Percentiles rank a stretch among this genome's conserved stretches.
phyloP scores from a whole-genome alignment of 2,113 vertebrate genomes.

The Spea bombifrons region DNA sequence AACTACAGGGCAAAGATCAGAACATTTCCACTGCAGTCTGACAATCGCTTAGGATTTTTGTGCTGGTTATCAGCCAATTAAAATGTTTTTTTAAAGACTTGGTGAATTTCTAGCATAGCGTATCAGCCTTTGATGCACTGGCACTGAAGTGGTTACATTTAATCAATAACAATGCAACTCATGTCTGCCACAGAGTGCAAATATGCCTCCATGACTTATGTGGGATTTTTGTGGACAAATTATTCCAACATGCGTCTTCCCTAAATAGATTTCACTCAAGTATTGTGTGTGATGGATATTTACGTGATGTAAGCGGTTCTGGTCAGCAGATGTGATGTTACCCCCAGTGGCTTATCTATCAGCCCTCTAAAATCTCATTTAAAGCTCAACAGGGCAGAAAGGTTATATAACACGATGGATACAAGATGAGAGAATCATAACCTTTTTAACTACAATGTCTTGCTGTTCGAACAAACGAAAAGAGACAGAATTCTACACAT shows the following conservation, averaged over 20 bases:
- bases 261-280: conserved; percentile 51
- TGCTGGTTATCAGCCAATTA: too few species aligned
- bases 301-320: conserved; percentile 47
- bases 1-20: too few species aligned
- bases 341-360: neutral
- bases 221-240: conserved; percentile 7
- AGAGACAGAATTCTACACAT: neutral
- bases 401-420: conserved; percentile 8
- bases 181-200: neutral
- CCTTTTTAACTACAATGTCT: conserved; percentile 9
- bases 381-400: neutral
- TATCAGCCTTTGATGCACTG: neutral
- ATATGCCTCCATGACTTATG: conserved; percentile 4
- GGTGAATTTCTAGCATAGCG: too few species aligned
- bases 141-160: neutral
- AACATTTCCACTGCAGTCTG: too few species aligned
- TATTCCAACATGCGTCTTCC: conserved; percentile 49
- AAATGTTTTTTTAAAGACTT: too few species aligned
- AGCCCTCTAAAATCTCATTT: conserved; percentile 16
- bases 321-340: conserved; percentile 34
- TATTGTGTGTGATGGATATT: conserved; percentile 40
- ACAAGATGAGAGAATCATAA: conserved; percentile 5
- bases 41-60: too few species aligned
- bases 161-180: neutral
- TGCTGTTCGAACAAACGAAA: neutral